These are phyloP conservation scores for Andrena flavipes DNA, from an alignment of 2,888 invertebrate species.

Conservation along the genomic window DNA sequence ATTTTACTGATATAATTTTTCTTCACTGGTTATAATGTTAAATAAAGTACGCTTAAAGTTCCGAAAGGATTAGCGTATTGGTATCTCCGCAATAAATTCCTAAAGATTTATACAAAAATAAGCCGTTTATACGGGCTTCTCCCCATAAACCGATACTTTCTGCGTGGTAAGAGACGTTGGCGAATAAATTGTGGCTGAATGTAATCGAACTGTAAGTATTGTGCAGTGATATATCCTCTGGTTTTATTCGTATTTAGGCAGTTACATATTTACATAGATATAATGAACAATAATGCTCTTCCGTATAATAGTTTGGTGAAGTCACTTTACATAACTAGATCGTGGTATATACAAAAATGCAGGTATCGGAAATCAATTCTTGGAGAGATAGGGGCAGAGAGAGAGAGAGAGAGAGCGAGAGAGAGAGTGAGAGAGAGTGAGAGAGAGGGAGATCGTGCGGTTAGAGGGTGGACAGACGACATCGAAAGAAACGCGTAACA, in stretches of 20 bases:
- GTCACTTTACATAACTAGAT: conserved; percentile 71
- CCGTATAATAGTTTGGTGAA: conserved; percentile 62
- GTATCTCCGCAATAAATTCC: no score
- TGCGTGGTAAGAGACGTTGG: not conserved
- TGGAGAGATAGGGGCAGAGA: not conserved
- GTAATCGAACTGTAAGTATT: conserved; percentile 29
- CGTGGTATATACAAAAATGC: conserved; percentile 78
- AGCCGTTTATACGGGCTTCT: no score
- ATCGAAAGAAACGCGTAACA: conserved; percentile 49
- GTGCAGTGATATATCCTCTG: conserved; percentile 76
- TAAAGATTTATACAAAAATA: no score
- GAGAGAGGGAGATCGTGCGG: conserved; percentile 29
- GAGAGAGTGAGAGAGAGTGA: no score
- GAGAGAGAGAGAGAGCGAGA: no score
- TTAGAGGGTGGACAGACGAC: conserved; percentile 32
- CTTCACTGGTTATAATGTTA: no score
- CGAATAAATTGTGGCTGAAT: not conserved
- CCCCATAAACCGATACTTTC: no score
- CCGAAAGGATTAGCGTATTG: no score
- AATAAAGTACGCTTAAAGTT: no score
- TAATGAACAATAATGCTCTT: conserved; percentile 80
- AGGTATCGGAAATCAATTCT: conserved; percentile 65
- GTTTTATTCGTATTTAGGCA: conserved; percentile 81
- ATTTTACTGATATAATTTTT: no score
- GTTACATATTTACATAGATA: conserved; percentile 84